Evolutionary conservation across 2,888 invertebrate genomes (phyloP).

Genomic region (Philereme transversata): DNA sequence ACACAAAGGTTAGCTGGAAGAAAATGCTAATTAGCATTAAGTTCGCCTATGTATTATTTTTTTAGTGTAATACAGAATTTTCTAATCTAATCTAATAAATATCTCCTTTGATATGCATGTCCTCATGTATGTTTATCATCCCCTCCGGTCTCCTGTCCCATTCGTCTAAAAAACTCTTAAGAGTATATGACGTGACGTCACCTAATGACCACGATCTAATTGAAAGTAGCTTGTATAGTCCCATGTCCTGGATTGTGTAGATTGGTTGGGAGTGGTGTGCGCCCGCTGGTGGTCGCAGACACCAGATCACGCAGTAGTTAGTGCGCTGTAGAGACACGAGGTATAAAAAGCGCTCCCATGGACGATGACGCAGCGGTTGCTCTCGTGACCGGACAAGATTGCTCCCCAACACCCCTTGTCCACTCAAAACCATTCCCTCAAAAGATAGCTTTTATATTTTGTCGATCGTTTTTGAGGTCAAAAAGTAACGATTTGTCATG

Average conservation of each 20-base stretch:
- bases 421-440: not conserved
- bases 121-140: no score
- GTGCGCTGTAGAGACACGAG: constrained; percentile 14
- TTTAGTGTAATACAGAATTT: no score
- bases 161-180: no score
- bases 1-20: no score
- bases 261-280: constrained; percentile 25
- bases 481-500: no score
- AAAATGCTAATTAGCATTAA: no score
- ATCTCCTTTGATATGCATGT: no score
- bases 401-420: not conserved
- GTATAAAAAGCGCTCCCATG: constrained; percentile 45
- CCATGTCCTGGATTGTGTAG: constrained; percentile 2
- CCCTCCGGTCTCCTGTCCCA: no score
- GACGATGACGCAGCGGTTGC: constrained; percentile 29
- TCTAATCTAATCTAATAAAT: no score
- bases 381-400: constrained; percentile 19
- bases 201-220: not conserved
- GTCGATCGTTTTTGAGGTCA: not conserved
- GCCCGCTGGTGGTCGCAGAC: not conserved
- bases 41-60: no score
- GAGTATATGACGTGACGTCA: no score
- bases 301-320: constrained; percentile 9
- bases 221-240: constrained; percentile 8
- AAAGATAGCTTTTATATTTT: not conserved